A percentile compares a stretch with the other conserved stretches of the same genome.
Conservation (phyloP, 2,113 vertebrate genomes). For the Phaethornis superciliosus region DNA sequence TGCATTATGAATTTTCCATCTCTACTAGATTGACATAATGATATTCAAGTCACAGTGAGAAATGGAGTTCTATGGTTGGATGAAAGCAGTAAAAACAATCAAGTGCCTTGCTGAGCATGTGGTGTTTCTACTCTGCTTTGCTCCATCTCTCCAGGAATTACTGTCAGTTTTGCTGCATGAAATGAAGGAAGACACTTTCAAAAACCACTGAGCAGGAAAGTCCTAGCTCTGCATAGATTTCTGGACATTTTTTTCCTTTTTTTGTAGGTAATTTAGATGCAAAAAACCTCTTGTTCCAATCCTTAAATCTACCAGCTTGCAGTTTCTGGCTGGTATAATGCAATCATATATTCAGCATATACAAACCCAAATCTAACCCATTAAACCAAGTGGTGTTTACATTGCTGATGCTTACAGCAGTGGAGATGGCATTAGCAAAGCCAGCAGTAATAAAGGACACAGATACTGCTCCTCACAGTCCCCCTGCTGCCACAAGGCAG, state of each 20-base stretch:
- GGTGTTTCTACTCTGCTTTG: neutral
- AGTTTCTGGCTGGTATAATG: neutral
- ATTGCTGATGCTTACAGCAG: neutral
- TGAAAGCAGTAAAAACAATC: conserved; percentile 30
- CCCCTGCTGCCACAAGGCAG: neutral
- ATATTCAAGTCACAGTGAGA: conserved; percentile 31
- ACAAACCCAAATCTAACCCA: neutral
- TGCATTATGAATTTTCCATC: conserved; percentile 33
- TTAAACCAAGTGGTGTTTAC: neutral
- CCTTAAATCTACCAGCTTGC: neutral
- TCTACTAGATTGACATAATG: neutral
- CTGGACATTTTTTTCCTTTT: neutral
- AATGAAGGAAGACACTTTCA: neutral
- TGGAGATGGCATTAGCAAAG: neutral
- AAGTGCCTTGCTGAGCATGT: neutral
- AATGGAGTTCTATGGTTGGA: conserved; percentile 34
- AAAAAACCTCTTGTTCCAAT: neutral
- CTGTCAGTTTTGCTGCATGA: neutral
- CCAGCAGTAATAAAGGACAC: neutral
- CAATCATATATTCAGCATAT: neutral
- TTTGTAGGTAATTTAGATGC: neutral
- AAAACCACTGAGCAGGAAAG: neutral
- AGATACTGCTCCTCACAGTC: neutral
- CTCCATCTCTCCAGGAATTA: neutral
- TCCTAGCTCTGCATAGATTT: neutral